A percentile compares a stretch with the other conserved stretches of the same genome.
These are phyloP conservation scores for Hiodon alosoides DNA, from an alignment of 2,113 vertebrate genomes.

Conservation along the genomic window DNA sequence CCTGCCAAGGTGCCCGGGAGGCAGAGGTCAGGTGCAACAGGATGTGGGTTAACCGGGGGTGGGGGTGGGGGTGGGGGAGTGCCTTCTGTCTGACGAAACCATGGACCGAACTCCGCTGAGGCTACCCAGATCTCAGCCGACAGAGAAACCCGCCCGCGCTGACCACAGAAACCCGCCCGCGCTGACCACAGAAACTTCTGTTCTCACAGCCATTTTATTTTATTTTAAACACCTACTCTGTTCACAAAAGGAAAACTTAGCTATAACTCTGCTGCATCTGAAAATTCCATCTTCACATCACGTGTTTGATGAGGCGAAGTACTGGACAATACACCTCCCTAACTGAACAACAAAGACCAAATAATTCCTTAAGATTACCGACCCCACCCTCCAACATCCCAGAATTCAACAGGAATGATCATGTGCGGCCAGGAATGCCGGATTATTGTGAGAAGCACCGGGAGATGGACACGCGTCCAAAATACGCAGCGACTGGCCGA, in stretches of 20 bases:
- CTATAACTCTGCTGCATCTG: too few species aligned
- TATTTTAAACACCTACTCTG: neutral
- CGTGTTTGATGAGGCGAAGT: neutral
- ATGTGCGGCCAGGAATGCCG: neutral
- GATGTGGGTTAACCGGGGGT: neutral
- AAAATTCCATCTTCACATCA: too few species aligned
- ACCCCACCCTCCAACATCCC: neutral
- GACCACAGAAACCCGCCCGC: neutral
- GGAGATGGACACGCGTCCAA: too few species aligned
- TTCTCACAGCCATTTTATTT: neutral
- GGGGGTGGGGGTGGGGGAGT: conserved; percentile 10
- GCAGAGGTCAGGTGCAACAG: neutral
- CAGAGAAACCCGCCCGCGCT: neutral
- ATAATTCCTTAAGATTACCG: neutral
- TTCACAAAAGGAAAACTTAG: too few species aligned
- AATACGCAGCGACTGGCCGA: neutral
- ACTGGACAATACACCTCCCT: neutral
- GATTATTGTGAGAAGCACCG: too few species aligned
- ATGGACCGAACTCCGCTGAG: neutral
- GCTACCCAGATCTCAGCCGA: neutral
- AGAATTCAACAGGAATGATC: neutral
- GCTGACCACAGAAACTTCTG: neutral
- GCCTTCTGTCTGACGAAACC: neutral
- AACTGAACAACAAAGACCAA: neutral
- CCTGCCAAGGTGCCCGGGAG: neutral